Conservation (phyloP, 2,888 invertebrate species). For the Cataglyphis albicans region DNA sequence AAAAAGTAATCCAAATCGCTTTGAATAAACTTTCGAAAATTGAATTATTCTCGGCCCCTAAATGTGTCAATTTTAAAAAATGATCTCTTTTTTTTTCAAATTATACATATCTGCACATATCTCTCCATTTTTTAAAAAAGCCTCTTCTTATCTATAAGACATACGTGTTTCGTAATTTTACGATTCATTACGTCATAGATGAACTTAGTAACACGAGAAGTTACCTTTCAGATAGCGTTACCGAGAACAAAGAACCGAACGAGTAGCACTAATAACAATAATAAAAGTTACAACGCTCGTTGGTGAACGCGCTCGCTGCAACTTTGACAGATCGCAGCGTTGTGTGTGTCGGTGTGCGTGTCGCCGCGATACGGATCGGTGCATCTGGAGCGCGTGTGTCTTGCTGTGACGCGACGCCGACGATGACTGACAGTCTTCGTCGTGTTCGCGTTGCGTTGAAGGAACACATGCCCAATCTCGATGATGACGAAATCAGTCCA, state of each 20-base stretch:
- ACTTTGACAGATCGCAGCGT: conserved; percentile 28
- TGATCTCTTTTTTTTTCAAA: background rate
- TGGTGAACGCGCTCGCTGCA: conserved; percentile 63
- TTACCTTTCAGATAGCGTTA: conserved; percentile 30
- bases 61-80: background rate
- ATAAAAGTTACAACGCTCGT: background rate
- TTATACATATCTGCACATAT: background rate
- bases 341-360: conserved; percentile 10
- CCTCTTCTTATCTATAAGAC: background rate
- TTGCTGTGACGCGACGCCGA: background rate
- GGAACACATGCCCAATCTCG: conserved; percentile 66
- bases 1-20: background rate
- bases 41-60: background rate
- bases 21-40: background rate
- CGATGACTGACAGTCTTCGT: background rate
- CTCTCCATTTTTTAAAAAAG: background rate
- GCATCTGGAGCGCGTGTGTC: conserved; percentile 61
- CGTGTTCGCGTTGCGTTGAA: background rate
- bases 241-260: background rate
- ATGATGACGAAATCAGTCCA: conserved; percentile 80
- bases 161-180: background rate
- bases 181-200: conserved; percentile 21
- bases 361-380: conserved; percentile 43
- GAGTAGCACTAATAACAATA: no score
- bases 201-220: background rate